These are phyloP conservation scores for Aspidoscelis tigris DNA, from an alignment of 2,113 vertebrate genomes.

Conservation along the genomic window DNA sequence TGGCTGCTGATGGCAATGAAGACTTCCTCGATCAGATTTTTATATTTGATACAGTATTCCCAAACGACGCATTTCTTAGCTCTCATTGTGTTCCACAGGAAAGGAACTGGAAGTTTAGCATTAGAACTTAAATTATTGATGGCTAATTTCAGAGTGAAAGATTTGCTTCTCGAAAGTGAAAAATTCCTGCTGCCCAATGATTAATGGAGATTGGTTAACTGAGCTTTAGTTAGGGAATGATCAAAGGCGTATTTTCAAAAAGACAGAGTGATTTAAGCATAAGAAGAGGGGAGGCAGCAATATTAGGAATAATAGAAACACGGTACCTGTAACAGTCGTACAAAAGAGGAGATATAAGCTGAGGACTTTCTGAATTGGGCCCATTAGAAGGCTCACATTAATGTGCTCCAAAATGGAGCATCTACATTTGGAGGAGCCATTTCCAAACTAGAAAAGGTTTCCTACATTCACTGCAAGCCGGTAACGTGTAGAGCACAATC, in stretches of 20 bases:
- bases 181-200: slow-evolving; percentile 1
- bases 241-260: neutral
- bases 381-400: too few relatives aligned
- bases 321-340: too few relatives aligned
- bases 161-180: slow-evolving; percentile 20
- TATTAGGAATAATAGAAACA: too few relatives aligned
- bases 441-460: too few relatives aligned
- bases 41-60: neutral
- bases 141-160: slow-evolving; percentile 29
- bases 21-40: neutral
- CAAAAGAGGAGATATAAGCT: too few relatives aligned
- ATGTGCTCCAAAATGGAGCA: too few relatives aligned
- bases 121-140: slow-evolving; percentile 28
- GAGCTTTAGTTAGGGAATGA: slow-evolving; percentile 1
- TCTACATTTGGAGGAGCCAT: too few relatives aligned
- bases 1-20: neutral
- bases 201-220: slow-evolving; percentile 14
- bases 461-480: too few relatives aligned
- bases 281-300: too few relatives aligned
- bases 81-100: neutral
- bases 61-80: neutral
- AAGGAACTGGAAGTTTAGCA: neutral
- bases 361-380: too few relatives aligned
- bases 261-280: neutral
- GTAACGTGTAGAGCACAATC: too few relatives aligned